Base-by-base conservation (phyloP, 2,888 invertebrate species). In the Lathronympha strigana region DNA sequence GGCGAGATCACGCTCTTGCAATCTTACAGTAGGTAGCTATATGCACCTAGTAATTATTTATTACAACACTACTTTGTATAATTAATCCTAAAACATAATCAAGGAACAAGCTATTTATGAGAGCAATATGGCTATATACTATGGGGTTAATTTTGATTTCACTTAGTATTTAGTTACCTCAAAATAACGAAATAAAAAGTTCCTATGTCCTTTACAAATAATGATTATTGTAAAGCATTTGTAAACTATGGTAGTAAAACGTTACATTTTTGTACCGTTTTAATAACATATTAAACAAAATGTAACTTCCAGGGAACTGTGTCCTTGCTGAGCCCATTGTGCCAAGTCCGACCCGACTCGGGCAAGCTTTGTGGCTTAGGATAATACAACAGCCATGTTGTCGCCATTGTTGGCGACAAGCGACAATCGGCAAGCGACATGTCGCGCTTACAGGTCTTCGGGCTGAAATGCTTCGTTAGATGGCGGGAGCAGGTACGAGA, bases 311-410 rank as follows among this genome's bases (percentile, higher is more conserved):
- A 45, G 43, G 11, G 9, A 45, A 11, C 21, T 45, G 43, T 13
- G 19, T 45, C 45, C 40, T n/a, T 6, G 4, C 45, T 45, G 21
- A 45, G 21, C 45, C 13, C 13, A 45, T 45, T 45, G 45, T 21
- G 21, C 21, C 21, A 21, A 40, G 40, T 21, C 45, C 21, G 45
- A 45, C 45, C 45, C 45, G 21, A 5, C 21, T 11, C 45, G 17
- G 19, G 38, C 33, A 38, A 17, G 28, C 50, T 50, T 17, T 50
- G 50, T 28, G 50, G 50, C 21, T 45, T 45, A 45, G 45, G 19
- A 45, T 45, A 45, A 45, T 45, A 45, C 21, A 45, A 45, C 13
- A 21, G 45, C 45, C 45, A 45, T 45, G 45, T 45, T 45, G 45
- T 8, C 19, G 19, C 21, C 45, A 45, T 45, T 45, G 45, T 45